Percentiles rank a stretch among this genome's conserved stretches.
Conservation (phyloP, 2,113 vertebrate genomes). For the Pipa parva region DNA sequence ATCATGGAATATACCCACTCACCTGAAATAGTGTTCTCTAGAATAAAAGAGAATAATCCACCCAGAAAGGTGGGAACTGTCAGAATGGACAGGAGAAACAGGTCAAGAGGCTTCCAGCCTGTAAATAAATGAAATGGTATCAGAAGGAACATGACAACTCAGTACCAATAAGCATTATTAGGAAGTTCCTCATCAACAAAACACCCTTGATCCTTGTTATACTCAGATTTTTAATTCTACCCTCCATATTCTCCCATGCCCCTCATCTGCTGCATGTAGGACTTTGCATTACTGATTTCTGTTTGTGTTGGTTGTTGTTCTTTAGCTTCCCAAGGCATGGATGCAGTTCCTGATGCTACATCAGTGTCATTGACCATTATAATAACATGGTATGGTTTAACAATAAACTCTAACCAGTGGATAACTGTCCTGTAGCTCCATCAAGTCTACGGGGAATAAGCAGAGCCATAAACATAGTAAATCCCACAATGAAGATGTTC, state of each 20-base stretch:
- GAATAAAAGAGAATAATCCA: slow-evolving; percentile 70
- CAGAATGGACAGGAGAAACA: slow-evolving; percentile 66
- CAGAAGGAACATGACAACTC: not conserved
- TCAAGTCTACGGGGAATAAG: slow-evolving; percentile 71
- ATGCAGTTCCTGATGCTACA: no score
- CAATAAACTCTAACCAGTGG: slow-evolving; percentile 61
- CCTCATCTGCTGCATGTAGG: no score
- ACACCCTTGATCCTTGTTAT: no score
- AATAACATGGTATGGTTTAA: no score
- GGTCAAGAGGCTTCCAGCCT: slow-evolving; percentile 67
- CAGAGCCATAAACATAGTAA: slow-evolving; percentile 78
- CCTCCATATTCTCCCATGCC: no score
- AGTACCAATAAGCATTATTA: not conserved
- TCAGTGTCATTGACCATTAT: no score
- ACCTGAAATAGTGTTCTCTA: slow-evolving; percentile 82
- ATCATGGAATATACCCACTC: slow-evolving; percentile 33
- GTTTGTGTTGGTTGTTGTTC: no score
- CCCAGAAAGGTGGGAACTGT: slow-evolving; percentile 71
- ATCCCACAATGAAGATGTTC: slow-evolving; percentile 82
- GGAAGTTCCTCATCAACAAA: no score
- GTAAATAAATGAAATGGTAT: slow-evolving; percentile 2
- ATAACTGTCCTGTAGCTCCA: slow-evolving; percentile 40
- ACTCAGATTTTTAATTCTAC: no score
- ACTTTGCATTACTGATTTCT: no score
- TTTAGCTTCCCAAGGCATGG: no score